Percentiles rank a stretch among this genome's conserved stretches.
phyloP scores from a whole-genome alignment of 2,797 vertebrate species.

The Cyclopterus lumpus region DNA sequence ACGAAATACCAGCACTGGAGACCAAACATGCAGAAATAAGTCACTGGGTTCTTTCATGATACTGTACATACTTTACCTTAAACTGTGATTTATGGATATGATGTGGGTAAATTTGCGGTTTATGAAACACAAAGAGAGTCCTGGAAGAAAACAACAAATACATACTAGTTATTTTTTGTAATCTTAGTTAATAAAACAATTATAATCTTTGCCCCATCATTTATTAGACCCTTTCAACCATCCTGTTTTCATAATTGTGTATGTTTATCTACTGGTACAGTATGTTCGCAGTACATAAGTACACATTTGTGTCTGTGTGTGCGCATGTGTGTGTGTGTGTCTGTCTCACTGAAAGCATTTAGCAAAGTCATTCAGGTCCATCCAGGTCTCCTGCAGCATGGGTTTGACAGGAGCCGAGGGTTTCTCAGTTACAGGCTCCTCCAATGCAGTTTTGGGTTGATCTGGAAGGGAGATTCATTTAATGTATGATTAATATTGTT shows the following conservation, averaged over 20 bases:
- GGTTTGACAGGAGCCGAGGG: conserved; percentile 41
- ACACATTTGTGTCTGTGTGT: conserved; percentile 6
- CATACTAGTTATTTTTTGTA: background rate
- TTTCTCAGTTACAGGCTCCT: conserved; percentile 24
- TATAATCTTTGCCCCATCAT: background rate
- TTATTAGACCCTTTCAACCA: background rate
- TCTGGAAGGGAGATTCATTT: conserved; percentile 45
- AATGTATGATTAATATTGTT: background rate
- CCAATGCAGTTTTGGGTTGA: conserved; percentile 17
- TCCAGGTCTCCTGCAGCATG: conserved; percentile 86
- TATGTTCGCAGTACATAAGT: background rate
- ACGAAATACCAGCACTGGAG: background rate
- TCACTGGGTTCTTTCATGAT: background rate
- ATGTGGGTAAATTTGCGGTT: conserved; percentile 83
- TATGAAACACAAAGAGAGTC: conserved; percentile 91
- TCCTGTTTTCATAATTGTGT: background rate
- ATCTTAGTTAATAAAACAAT: background rate
- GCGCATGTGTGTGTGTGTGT: conserved; percentile 6
- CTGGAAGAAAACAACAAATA: conserved; percentile 73
- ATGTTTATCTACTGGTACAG: background rate
- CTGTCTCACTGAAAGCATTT: conserved; percentile 91
- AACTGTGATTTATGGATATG: conserved; percentile 85
- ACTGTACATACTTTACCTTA: conserved; percentile 82
- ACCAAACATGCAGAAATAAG: background rate
- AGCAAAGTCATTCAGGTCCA: conserved; percentile 90